These are phyloP conservation scores for Agonopterix heracliana DNA, from an alignment of 2,888 invertebrate genomes.

Conservation along the genomic window DNA sequence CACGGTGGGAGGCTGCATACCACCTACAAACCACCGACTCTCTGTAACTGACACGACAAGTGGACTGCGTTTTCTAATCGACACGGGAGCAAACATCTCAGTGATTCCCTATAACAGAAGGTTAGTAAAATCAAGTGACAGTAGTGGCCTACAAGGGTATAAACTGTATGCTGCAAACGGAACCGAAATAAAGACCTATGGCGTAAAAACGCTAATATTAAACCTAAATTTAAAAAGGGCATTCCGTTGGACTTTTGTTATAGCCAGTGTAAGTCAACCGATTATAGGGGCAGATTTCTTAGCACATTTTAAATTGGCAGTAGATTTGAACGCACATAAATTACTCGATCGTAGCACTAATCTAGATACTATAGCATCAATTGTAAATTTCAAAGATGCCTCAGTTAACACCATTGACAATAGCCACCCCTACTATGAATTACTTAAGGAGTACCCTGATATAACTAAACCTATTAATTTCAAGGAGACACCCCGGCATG, in stretches of 20 bases:
- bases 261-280: constrained; percentile 10
- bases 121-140: neutral
- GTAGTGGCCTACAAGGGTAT: too few relatives aligned
- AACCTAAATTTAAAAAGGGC: constrained; percentile 8
- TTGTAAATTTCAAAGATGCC: neutral
- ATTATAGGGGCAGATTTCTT: constrained; percentile 15
- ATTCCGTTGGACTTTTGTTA: constrained; percentile 10
- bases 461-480: constrained; percentile 3
- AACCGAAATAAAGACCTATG: constrained; percentile 12
- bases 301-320: constrained; percentile 5
- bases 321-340: constrained; percentile 1
- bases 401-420: neutral
- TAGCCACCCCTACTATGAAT: neutral
- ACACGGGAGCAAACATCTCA: too few relatives aligned
- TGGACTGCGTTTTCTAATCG: constrained; percentile 10
- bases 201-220: constrained; percentile 5
- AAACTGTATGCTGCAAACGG: constrained; percentile 16
- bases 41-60: neutral
- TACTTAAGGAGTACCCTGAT: constrained; percentile 1
- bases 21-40: too few relatives aligned
- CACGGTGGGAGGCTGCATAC: neutral
- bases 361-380: neutral
- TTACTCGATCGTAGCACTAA: neutral
- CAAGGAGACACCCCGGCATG: neutral
- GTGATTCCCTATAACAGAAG: constrained; percentile 9